Evolutionary conservation across 2,113 vertebrate genomes (phyloP).

Genomic region (Saccopteryx leptura): DNA sequence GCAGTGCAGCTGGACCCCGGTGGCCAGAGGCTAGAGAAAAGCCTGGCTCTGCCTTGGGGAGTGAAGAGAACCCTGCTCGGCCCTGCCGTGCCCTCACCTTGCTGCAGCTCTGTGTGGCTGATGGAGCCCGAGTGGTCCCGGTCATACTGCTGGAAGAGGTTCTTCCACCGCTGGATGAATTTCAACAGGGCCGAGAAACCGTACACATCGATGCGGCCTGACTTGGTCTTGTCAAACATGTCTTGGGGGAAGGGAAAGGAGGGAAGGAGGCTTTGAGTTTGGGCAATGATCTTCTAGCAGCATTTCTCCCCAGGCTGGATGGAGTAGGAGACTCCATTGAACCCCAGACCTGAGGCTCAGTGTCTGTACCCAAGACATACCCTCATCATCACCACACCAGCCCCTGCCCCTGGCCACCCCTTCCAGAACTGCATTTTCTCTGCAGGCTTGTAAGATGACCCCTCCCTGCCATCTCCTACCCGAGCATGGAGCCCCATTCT

Average conservation of each 20-base stretch:
- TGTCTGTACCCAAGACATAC: background rate
- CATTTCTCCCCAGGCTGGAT: background rate
- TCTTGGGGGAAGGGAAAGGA: slow-evolving; percentile 86
- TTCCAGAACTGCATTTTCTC: background rate
- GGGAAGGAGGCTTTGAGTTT: background rate
- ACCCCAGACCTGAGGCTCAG: background rate
- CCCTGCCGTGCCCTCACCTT: slow-evolving; percentile 89
- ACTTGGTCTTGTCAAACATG: slow-evolving; percentile 96
- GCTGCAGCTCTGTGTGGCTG: slow-evolving; percentile 93
- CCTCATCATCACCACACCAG: background rate
- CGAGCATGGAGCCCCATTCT: background rate
- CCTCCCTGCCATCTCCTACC: background rate
- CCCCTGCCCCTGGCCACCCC: background rate
- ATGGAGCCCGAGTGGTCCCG: slow-evolving; percentile 94
- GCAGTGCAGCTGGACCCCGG: background rate
- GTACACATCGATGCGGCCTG: slow-evolving; percentile 93
- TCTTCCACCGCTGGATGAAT: slow-evolving; percentile 96
- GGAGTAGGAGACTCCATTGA: background rate
- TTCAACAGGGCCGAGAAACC: slow-evolving; percentile 95
- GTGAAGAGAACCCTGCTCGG: background rate
- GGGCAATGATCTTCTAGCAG: background rate
- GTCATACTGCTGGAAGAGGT: slow-evolving; percentile 96
- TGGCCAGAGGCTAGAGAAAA: background rate
- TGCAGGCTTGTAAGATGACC: background rate
- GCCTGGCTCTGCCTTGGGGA: background rate